phyloP scores from a whole-genome alignment of 2,888 invertebrate species.

The Margaritifera margaritifera region DNA sequence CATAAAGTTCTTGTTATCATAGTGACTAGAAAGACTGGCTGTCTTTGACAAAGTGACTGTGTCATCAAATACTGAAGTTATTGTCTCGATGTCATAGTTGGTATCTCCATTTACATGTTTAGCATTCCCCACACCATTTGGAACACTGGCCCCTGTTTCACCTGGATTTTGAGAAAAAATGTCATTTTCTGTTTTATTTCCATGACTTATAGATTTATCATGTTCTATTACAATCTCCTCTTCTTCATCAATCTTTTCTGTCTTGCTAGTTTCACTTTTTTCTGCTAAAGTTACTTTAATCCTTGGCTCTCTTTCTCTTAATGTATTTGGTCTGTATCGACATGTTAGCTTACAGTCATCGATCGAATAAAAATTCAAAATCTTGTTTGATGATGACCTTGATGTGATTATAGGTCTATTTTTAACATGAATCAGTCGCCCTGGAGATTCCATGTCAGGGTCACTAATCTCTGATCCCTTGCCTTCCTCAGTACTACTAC shows the following conservation, averaged over 20 bases:
- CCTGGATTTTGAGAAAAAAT: conserved; percentile 6
- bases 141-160: neutral
- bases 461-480: too few species aligned
- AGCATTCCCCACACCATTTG: conserved; percentile 1
- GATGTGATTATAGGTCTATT: conserved; percentile 31
- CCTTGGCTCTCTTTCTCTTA: conserved; percentile 18
- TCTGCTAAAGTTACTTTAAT: neutral
- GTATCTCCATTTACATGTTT: neutral
- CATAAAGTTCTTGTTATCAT: neutral
- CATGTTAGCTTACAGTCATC: conserved; percentile 58
- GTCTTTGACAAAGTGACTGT: conserved; percentile 1
- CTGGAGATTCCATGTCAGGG: too few species aligned
- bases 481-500: too few species aligned
- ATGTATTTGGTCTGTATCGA: conserved; percentile 41
- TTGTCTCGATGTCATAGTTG: neutral
- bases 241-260: neutral
- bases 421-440: too few species aligned
- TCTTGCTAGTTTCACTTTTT: neutral
- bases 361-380: conserved; percentile 58
- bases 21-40: conserved; percentile 4
- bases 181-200: conserved; percentile 3
- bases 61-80: neutral
- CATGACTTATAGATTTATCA: conserved; percentile 5
- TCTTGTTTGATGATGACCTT: conserved; percentile 52
- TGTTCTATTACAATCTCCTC: neutral